Evolutionary conservation across 2,888 invertebrate genomes (phyloP), one percentile per base, ranked within the genome.

Genomic region (Ophioninae sp.): DNA sequence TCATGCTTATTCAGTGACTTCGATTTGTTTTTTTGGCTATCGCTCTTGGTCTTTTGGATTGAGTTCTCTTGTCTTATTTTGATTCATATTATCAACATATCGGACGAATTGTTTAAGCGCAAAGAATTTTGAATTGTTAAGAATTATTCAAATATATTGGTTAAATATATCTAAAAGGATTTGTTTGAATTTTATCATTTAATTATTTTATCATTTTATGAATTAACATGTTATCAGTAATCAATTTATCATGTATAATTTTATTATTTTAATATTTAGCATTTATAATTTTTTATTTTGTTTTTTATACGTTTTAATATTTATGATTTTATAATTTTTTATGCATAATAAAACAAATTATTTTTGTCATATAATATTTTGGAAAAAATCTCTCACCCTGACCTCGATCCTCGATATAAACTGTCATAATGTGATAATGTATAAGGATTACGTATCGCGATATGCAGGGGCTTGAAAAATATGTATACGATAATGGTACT

Each of bases 371-470:
- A 41, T 64, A 17, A 22, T 39, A 20, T 22, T 65, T 81, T 71
- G 13, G n/a, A 63, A 44, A 41, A 23, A 30, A 67, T 61, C 44
- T 44, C n/a, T 17, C 73, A 56, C 23, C 61, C 41, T 13, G 79
- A 79, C 82, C 74, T 13, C 39, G 10, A 72, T 79, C 20, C 39
- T 56, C 23, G 23, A 79, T 75, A 56, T 17, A 30, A 65, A 75
- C 79, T 39, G 65, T 71, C 41, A 56, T 79, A 79, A 82, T 82
- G 39, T 30, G 51, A 75, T 71, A 67, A 72, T 22, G 39, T 59
- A 44, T 51, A 58, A 64, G 20, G 59, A 65, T 81, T 81, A 80
- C 69, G 69, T 13, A 22, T n/a, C 30, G 30, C 69, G 58, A 78
- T 20, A 51, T n/a, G 2, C 39, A 9, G 23, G 37, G 20, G 22